Conservation (phyloP, 2,113 vertebrate species). For the Chloroceryle aenea region DNA sequence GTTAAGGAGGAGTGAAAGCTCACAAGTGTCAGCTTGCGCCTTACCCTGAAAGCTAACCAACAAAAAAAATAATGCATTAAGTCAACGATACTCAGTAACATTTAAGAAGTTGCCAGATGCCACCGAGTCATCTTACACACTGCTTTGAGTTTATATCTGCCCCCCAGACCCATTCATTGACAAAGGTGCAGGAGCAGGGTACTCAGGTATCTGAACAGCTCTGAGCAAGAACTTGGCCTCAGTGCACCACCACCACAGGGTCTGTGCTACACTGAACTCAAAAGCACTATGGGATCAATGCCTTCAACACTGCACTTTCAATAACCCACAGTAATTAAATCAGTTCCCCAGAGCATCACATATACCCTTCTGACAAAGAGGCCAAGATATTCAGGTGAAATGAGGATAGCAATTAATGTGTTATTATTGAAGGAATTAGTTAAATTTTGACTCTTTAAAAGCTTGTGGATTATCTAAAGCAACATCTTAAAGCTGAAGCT, state of each 20-base stretch:
- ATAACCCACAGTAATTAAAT: background rate
- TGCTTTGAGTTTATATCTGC: too few relatives aligned
- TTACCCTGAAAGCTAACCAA: background rate
- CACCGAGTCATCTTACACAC: background rate
- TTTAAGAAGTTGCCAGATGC: background rate
- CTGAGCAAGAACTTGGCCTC: background rate
- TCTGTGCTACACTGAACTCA: background rate
- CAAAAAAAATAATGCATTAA: background rate
- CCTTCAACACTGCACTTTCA: background rate
- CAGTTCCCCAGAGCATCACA: background rate
- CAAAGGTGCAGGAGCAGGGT: background rate
- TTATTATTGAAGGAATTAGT: background rate
- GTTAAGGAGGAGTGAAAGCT: background rate
- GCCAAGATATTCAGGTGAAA: background rate
- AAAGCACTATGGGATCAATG: background rate
- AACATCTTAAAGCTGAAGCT: background rate
- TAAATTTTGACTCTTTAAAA: background rate
- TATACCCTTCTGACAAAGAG: background rate
- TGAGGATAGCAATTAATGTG: background rate
- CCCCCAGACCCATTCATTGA: background rate
- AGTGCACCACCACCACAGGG: background rate
- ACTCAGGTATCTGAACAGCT: background rate
- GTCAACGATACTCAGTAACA: background rate
- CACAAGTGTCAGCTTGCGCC: background rate
- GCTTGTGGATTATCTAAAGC: background rate